Evolutionary conservation across 2,797 vertebrate genomes (phyloP), one percentile per base, ranked within the genome.

Genomic region (Etheostoma nigrum): DNA sequence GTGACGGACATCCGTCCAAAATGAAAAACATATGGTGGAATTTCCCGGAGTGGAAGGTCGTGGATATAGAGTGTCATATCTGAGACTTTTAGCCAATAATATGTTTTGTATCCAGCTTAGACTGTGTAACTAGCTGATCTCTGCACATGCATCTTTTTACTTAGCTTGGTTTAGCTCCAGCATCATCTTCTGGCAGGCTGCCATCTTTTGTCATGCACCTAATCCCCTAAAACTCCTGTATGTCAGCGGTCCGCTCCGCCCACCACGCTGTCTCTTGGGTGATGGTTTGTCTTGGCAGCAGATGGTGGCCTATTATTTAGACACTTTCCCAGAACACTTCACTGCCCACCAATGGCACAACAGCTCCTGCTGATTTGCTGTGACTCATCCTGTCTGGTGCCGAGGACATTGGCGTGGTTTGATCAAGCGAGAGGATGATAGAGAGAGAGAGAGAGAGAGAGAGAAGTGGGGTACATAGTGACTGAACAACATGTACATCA

Each of bases 261-360:
- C 82, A 23, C 73, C 19, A 4, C n/a, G 40, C 76, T 59, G 74
- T 87, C 82, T 87, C 78, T 69, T 19, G 67, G 81, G 82, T 78
- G 79, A 84, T 23, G 67, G 77, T 79, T 87, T 66, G 79, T 80
- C 86, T 88, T 91, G 86, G 84, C 86, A 87, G 86, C 92, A 93
- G 93, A 94, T 94, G 91, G 91, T 79, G 86, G 87, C 89, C 86
- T 92, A 91, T 40, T 40, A 40, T 40, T 94, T 91, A 91, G 91
- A 92, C 80, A 47, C 65, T 78, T 69, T 88, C 76, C 73, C 76
- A 77, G 77, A 91, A 79, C 88, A 89, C 85, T 88, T 85, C 81
- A 76, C 81, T 90, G 86, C 84, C 88, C 87, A 83, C 81, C 78
- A 58, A 80, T 68, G 73, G 58, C 69, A 72, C 85, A 75, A 73